A percentile compares a stretch with the other conserved stretches of the same genome.
These are phyloP conservation scores for Calosoma granatense DNA, from an alignment of 1,140 invertebrate species.

Conservation along the genomic window DNA sequence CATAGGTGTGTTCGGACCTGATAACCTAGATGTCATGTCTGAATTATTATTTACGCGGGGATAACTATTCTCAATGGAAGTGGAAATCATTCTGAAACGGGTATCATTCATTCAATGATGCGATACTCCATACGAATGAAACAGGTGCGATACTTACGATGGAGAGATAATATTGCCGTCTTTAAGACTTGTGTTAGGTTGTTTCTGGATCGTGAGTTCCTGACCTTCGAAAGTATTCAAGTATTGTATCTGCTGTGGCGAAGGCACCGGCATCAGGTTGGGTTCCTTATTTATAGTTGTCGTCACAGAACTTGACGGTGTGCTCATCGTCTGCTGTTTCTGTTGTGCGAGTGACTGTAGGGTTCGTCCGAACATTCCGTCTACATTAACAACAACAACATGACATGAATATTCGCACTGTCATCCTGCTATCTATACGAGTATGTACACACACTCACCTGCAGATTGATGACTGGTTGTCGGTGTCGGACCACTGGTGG, in stretches of 20 bases:
- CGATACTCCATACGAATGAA: too few species aligned
- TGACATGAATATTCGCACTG: slow-evolving; percentile 10
- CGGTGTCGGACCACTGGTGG: slow-evolving; percentile 31
- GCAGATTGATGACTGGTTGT: slow-evolving; percentile 36
- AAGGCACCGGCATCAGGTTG: slow-evolving; percentile 91
- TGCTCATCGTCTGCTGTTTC: slow-evolving; percentile 46
- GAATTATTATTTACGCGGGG: slow-evolving; percentile 27
- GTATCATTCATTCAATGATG: too few species aligned
- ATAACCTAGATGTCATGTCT: slow-evolving; percentile 31
- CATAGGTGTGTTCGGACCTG: slow-evolving; percentile 35
- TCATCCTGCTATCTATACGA: too few species aligned
- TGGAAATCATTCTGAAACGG: slow-evolving; percentile 28
- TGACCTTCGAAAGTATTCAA: slow-evolving; percentile 92
- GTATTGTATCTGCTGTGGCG: slow-evolving; percentile 92
- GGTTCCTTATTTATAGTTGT: slow-evolving; percentile 51
- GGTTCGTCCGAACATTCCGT: slow-evolving; percentile 70
- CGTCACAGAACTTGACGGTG: slow-evolving; percentile 24
- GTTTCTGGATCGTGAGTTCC: slow-evolving; percentile 93
- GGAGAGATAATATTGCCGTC: slow-evolving; percentile 35
- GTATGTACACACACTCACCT: slow-evolving; percentile 26
- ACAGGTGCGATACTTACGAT: slow-evolving; percentile 35
- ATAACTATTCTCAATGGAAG: slow-evolving; percentile 31
- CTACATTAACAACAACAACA: slow-evolving; percentile 39
- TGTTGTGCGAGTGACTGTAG: slow-evolving; percentile 68
- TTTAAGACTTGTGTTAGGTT: slow-evolving; percentile 82